Evolutionary conservation across 2,888 invertebrate species (phyloP).

Genomic region (Rotaria magnacalcarata): DNA sequence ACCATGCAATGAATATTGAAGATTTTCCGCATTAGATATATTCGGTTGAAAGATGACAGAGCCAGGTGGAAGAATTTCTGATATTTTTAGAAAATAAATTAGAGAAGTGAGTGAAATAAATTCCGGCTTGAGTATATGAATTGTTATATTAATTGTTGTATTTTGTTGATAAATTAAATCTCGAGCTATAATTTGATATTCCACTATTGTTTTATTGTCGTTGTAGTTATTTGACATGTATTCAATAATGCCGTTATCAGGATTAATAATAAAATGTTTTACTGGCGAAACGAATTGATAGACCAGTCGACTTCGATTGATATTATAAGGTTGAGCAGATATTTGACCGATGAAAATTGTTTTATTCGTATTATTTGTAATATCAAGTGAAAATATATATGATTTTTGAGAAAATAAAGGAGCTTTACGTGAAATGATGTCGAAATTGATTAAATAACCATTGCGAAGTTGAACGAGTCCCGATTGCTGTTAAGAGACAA

Average conservation of each 20-base stretch:
- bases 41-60: neutral
- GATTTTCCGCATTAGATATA: neutral
- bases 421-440: neutral
- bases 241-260: neutral
- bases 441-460: neutral
- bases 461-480: neutral
- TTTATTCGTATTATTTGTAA: neutral
- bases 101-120: neutral
- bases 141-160: neutral
- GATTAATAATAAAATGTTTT: neutral
- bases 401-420: neutral
- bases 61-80: neutral
- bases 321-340: neutral
- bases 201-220: neutral
- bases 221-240: neutral
- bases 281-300: neutral
- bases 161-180: conserved; percentile 25
- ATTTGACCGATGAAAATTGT: neutral
- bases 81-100: conserved; percentile 1
- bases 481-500: neutral
- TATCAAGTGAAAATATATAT: neutral
- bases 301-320: neutral
- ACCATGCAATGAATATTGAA: neutral
- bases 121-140: neutral
- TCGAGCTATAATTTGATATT: neutral